Conservation (phyloP, 2,797 vertebrate genomes). For the Syngnathus rostellatus region DNA sequence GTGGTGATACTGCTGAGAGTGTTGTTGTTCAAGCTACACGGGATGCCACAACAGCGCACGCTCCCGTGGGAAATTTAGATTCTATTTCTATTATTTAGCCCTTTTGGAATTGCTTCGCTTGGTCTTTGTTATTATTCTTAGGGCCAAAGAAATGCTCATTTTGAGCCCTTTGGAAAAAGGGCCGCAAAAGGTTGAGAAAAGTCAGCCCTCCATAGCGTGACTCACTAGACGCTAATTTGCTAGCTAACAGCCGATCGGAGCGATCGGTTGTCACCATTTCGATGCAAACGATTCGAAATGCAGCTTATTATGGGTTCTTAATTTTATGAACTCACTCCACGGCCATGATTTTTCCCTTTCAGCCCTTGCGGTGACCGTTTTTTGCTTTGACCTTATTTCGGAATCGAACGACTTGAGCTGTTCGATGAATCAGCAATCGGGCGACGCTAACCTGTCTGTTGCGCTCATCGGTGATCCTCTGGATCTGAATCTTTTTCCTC, state of each 20-base stretch:
- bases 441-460: conserved; percentile 83
- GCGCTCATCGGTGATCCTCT: conserved; percentile 95
- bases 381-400: background rate
- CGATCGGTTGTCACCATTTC: too few relatives aligned
- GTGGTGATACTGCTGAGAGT: conserved; percentile 12
- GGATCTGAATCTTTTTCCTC: conserved; percentile 99
- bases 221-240: too few relatives aligned
- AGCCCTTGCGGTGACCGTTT: too few relatives aligned
- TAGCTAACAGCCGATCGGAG: too few relatives aligned
- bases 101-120: background rate
- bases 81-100: background rate
- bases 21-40: conserved; percentile 17
- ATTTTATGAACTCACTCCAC: too few relatives aligned
- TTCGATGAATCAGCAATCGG: too few relatives aligned
- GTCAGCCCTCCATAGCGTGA: background rate
- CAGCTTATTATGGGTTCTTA: too few relatives aligned
- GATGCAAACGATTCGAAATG: too few relatives aligned
- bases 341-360: too few relatives aligned
- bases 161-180: too few relatives aligned
- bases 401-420: background rate
- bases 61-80: background rate
- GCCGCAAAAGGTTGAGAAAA: background rate
- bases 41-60: conserved; percentile 5
- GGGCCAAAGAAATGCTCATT: background rate
- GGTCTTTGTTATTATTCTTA: background rate